Conservation (phyloP, 1,140 invertebrate genomes). For the Anastrepha obliqua region DNA sequence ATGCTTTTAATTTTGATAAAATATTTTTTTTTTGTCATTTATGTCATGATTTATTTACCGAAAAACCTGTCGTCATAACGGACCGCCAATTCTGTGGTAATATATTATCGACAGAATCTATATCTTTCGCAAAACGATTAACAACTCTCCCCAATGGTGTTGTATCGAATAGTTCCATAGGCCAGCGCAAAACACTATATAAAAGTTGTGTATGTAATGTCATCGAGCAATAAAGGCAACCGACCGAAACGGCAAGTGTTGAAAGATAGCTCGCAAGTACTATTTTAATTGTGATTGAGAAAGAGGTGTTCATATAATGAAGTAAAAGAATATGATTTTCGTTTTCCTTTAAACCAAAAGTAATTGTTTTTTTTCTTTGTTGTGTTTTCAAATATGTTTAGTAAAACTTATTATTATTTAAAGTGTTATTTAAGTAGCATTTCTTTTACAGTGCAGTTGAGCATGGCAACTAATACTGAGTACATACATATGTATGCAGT, state of each 20-base stretch:
- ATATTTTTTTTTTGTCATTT: neutral
- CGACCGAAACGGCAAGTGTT: slow-evolving; percentile 72
- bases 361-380: neutral
- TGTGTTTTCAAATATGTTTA: neutral
- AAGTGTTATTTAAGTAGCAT: neutral
- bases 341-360: neutral
- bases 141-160: slow-evolving; percentile 86
- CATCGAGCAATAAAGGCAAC: slow-evolving; percentile 68
- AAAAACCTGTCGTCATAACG: slow-evolving; percentile 69
- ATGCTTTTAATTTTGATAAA: neutral
- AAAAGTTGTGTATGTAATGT: slow-evolving; percentile 79
- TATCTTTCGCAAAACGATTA: slow-evolving; percentile 85
- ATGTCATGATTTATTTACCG: slow-evolving; percentile 62
- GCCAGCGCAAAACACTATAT: slow-evolving; percentile 79
- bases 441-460: neutral
- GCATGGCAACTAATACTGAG: neutral
- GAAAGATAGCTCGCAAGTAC: slow-evolving; percentile 69
- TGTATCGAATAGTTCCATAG: slow-evolving; percentile 86
- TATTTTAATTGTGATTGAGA: slow-evolving; percentile 58
- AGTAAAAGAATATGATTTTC: neutral
- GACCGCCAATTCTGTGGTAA: slow-evolving; percentile 73
- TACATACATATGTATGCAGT: neutral
- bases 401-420: neutral
- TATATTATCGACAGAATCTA: slow-evolving; percentile 80
- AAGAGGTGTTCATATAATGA: neutral